Evolutionary conservation across 2,888 invertebrate genomes (phyloP).

Genomic region (Macropis europaea): DNA sequence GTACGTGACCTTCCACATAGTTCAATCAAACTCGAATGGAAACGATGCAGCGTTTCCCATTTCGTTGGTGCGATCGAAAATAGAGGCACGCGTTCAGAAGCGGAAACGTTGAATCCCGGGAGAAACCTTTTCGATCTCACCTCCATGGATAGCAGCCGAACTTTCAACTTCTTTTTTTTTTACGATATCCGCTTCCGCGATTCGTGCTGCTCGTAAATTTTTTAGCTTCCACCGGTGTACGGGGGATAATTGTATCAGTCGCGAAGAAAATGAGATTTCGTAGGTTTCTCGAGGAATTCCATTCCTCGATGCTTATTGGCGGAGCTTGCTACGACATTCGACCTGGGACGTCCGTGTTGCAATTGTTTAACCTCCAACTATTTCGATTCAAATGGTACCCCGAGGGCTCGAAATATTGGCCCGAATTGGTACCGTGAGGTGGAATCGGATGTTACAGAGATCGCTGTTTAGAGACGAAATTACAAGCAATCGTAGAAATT

Average conservation of each 20-base stretch:
- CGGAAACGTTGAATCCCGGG: not conserved
- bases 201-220: not conserved
- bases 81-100: not conserved
- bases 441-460: no score
- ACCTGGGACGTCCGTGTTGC: no score
- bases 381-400: no score
- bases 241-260: not conserved
- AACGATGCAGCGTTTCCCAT: not conserved
- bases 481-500: no score
- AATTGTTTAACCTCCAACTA: no score
- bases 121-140: not conserved
- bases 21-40: no score
- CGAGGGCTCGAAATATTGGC: no score
- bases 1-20: no score
- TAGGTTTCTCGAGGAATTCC: not conserved
- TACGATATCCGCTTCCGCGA: not conserved
- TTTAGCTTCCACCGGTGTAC: not conserved
- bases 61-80: not conserved
- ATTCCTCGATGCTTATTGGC: not conserved
- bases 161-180: not conserved
- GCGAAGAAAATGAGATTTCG: not conserved
- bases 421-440: no score
- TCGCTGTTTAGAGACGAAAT: no score
- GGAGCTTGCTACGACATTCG: no score
- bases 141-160: not conserved